Evolutionary conservation across 2,797 vertebrate genomes (phyloP).

Genomic region (Gadopsis bispinosus): DNA sequence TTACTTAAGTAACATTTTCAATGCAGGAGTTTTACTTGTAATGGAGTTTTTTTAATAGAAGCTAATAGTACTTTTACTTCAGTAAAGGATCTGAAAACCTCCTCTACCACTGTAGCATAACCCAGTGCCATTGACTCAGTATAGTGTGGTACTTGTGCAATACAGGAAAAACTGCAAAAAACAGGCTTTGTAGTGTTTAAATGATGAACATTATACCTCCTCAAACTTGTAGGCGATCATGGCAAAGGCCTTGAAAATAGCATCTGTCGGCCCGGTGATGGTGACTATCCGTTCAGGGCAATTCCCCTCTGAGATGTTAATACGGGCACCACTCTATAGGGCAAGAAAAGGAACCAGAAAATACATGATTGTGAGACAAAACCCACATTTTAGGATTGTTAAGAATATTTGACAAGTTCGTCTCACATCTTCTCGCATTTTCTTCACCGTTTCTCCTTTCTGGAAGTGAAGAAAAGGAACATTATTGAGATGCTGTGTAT

Average conservation of each 20-base stretch:
- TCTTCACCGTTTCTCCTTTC: constrained; percentile 98
- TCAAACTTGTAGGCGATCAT: constrained; percentile 99
- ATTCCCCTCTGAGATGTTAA: constrained; percentile 98
- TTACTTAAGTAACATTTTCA: neutral
- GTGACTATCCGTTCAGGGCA: constrained; percentile 97
- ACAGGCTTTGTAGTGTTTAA: neutral
- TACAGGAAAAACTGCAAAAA: neutral
- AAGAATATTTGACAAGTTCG: neutral
- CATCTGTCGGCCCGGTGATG: constrained; percentile 96
- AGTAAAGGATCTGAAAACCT: neutral
- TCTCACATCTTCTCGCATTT: constrained; percentile 96
- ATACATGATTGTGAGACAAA: neutral
- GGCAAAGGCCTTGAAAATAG: constrained; percentile 98
- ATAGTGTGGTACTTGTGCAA: neutral
- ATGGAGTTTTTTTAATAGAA: neutral
- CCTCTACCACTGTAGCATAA: neutral
- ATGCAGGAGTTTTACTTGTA: neutral
- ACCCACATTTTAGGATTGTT: neutral
- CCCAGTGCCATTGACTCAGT: too few species aligned
- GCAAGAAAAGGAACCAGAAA: neutral
- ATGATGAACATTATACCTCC: constrained; percentile 86
- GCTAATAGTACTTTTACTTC: neutral
- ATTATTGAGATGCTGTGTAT: constrained; percentile 9
- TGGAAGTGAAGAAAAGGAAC: constrained; percentile 75
- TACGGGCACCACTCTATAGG: constrained; percentile 93